Evolutionary conservation across 1,140 invertebrate species (phyloP), one percentile per base, ranked within the genome.

Genomic region (Archivesica marissinica): DNA sequence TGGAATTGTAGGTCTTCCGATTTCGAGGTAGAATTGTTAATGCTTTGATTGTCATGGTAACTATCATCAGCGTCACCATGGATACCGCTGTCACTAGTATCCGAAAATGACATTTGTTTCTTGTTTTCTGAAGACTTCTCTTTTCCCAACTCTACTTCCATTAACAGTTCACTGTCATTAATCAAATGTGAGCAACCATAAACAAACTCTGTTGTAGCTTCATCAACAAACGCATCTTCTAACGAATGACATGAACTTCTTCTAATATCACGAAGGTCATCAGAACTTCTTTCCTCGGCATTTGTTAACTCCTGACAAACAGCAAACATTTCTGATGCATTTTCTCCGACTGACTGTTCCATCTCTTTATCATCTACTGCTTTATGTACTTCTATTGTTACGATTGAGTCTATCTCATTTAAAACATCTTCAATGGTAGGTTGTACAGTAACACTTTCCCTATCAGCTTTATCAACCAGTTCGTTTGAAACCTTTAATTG

Each of bases 61-160:
- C 44, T 74, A 0, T 74, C 66, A 74, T 68, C 50, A 13, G 25
- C 30, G 50, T 86, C 84, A 39, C 39, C 75, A 56, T 59, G 47
- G n/a, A 78, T 79, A 23, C 84, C 74, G 70, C 84, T 79, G 50
- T 72, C 74, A 78, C 35, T 59, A 30, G 17, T 38, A 47, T 76
- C 70, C 2, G 81, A 75, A 2, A 64, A 23, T 47, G 82, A 77
- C 3, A 23, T 23, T 33, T 85, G 82, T 38, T 66, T 85, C 35
- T 39, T 47, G 4, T 0, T 70, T 54, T 54, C 56, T 35, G 1
- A 39, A 41, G 11, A 23, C 4, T 61, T 44, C 7, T 41, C 9
- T 9, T 44, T 30, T 25, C 28, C 6, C 2, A 25, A 44, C 33
- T 17, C 6, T 4, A 52, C 35, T 38, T 33, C 41, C 13, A 9